Conservation (phyloP, 1,140 invertebrate genomes). For the Zaprionus ornatus region DNA sequence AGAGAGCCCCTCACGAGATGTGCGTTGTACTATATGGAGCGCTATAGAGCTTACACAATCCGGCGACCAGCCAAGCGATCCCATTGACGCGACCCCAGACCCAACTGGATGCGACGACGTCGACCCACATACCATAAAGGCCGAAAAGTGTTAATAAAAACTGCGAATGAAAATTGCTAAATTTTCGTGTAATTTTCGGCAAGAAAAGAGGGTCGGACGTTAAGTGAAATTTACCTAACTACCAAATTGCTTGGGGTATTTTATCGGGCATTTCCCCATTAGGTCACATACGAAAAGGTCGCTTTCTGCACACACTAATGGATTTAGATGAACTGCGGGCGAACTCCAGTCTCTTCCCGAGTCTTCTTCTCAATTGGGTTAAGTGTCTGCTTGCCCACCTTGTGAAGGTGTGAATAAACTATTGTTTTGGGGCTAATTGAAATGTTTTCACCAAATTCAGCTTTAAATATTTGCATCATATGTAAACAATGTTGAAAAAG, state of each 20-base stretch:
- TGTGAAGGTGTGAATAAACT: slow-evolving; percentile 12
- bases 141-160: slow-evolving; percentile 55
- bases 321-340: slow-evolving; percentile 20
- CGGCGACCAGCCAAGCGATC: slow-evolving; percentile 66
- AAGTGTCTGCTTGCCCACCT: neutral
- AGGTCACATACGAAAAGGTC: slow-evolving; percentile 43
- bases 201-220: slow-evolving; percentile 39
- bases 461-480: slow-evolving; percentile 42
- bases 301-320: slow-evolving; percentile 78
- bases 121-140: slow-evolving; percentile 66
- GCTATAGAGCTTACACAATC: slow-evolving; percentile 61
- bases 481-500: slow-evolving; percentile 12
- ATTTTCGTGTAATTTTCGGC: slow-evolving; percentile 61
- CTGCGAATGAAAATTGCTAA: slow-evolving; percentile 69
- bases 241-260: neutral
- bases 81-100: slow-evolving; percentile 33
- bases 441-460: slow-evolving; percentile 15
- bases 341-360: neutral
- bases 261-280: neutral
- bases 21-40: neutral
- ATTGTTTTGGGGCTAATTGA: slow-evolving; percentile 19
- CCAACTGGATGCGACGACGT: slow-evolving; percentile 30
- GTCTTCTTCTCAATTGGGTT: neutral
- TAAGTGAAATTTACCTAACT: slow-evolving; percentile 67
- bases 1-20: slow-evolving; percentile 10